Conservation (phyloP, 2,888 invertebrate genomes). For the Eledona agricola region DNA sequence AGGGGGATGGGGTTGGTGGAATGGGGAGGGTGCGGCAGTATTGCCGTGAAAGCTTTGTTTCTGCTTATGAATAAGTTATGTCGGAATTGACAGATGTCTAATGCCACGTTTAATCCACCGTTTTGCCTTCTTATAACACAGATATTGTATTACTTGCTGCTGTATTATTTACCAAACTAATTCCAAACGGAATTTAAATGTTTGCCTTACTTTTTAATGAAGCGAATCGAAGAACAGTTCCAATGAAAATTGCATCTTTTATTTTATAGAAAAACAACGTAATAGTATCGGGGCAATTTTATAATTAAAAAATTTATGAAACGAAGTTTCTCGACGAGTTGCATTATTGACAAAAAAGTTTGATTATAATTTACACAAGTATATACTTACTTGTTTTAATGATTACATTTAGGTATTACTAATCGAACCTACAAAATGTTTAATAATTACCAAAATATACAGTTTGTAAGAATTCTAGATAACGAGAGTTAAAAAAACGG, state of each 20-base stretch:
- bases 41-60: slow-evolving; percentile 38
- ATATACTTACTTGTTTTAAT: too few relatives aligned
- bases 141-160: slow-evolving; percentile 19
- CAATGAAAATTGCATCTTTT: slow-evolving; percentile 15
- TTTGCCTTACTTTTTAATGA: slow-evolving; percentile 15
- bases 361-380: too few relatives aligned
- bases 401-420: too few relatives aligned
- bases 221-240: not conserved
- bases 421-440: too few relatives aligned
- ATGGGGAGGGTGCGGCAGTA: slow-evolving; percentile 20
- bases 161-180: slow-evolving; percentile 18
- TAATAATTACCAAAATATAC: too few relatives aligned
- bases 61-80: slow-evolving; percentile 42
- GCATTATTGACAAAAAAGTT: too few relatives aligned
- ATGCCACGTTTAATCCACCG: slow-evolving; percentile 38
- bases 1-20: slow-evolving; percentile 15
- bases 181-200: slow-evolving; percentile 14
- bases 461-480: too few relatives aligned
- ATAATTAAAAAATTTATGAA: too few relatives aligned
- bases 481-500: too few relatives aligned
- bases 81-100: slow-evolving; percentile 43
- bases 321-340: too few relatives aligned
- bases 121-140: slow-evolving; percentile 30
- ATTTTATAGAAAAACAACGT: too few relatives aligned
- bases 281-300: too few relatives aligned